A percentile compares a stretch with the other conserved stretches of the same genome.
Conservation (phyloP, 2,113 vertebrate species). For the Microtus pennsylvanicus region DNA sequence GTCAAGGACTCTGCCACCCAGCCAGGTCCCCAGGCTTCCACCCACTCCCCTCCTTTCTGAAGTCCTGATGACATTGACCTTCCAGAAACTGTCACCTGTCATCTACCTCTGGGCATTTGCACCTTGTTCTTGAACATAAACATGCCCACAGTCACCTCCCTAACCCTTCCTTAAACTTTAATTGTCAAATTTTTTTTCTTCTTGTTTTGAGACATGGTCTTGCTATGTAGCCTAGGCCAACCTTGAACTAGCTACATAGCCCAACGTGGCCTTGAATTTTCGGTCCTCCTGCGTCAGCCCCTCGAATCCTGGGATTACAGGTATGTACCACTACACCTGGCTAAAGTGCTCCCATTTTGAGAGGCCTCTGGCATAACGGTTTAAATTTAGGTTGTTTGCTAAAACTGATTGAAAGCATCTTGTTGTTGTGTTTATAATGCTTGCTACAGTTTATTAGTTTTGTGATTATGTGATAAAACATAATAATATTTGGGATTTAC, state of each 20-base stretch:
- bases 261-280: background rate
- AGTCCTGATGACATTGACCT: background rate
- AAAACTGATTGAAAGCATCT: slow-evolving; percentile 24
- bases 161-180: background rate
- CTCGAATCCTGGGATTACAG: background rate
- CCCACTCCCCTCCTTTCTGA: background rate
- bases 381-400: background rate
- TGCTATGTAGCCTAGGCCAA: background rate
- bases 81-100: background rate
- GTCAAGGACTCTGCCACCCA: background rate
- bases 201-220: background rate
- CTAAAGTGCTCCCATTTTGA: slow-evolving; percentile 3
- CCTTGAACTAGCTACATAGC: background rate
- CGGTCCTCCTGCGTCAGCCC: background rate
- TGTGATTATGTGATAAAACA: slow-evolving; percentile 34
- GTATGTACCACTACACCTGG: background rate
- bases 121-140: background rate
- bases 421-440: slow-evolving; percentile 22
- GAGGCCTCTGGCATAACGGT: background rate
- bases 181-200: background rate
- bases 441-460: background rate
- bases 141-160: background rate
- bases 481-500: slow-evolving; percentile 19
- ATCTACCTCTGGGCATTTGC: background rate
- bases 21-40: background rate